Conservation (phyloP, 53 echinoderm and acorn worm genomes). For the Zoroaster sp. region DNA sequence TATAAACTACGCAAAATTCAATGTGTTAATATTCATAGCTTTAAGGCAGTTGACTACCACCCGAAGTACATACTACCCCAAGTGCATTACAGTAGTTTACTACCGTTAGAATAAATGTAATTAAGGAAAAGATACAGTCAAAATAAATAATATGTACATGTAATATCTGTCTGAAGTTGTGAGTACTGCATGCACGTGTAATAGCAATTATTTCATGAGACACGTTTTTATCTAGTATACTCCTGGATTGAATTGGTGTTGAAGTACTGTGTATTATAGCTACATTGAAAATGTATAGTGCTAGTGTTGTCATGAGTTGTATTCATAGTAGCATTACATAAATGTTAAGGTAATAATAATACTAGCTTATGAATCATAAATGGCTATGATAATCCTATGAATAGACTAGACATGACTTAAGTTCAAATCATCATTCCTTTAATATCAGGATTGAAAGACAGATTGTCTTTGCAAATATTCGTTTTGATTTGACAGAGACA, state of each 20-base stretch:
- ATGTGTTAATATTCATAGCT: background rate
- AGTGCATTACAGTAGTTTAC: background rate
- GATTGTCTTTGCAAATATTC: background rate
- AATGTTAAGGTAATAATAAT: background rate
- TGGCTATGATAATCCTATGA: background rate
- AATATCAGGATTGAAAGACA: background rate
- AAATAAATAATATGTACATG: background rate
- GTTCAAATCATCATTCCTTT: background rate
- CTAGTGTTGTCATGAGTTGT: slow-evolving; percentile 7
- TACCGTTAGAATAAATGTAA: background rate
- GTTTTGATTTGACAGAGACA: too few species aligned
- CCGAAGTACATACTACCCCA: background rate
- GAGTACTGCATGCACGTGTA: background rate
- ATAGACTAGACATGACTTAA: background rate
- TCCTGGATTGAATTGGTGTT: background rate
- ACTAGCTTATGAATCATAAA: background rate
- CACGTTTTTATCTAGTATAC: background rate
- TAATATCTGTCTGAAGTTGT: background rate
- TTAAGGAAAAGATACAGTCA: background rate
- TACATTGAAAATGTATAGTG: background rate
- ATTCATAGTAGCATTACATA: background rate
- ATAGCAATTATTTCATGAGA: too few species aligned
- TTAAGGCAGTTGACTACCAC: background rate
- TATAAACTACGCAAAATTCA: too few species aligned
- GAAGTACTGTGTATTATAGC: background rate